phyloP scores from a whole-genome alignment of 2,113 vertebrate species.

The Drymodes brunneopygia region DNA sequence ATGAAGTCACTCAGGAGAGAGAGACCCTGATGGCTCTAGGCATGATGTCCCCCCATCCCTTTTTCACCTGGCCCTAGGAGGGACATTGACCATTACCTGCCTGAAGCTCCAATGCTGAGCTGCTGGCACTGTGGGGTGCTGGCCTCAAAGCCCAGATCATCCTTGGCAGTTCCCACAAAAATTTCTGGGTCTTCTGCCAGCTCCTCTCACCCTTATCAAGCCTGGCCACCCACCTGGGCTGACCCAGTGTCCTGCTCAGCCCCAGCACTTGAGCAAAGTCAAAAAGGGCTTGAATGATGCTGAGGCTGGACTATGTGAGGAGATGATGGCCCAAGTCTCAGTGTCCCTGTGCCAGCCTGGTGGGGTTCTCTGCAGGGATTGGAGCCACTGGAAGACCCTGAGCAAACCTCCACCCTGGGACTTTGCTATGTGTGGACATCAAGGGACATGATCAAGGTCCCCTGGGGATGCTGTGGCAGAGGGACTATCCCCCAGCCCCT shows the following conservation, averaged over 20 bases:
- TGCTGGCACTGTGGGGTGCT: accelerated
- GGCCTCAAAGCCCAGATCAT: not conserved
- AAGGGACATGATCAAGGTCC: not conserved
- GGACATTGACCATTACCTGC: not conserved
- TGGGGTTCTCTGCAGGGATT: not conserved
- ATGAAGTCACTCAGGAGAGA: not conserved
- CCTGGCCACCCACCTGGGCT: not conserved
- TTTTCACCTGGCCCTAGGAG: accelerated
- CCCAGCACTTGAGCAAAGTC: no score
- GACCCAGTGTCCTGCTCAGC: not conserved
- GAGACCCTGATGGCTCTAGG: not conserved
- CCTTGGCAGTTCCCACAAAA: not conserved
- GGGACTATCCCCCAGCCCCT: not conserved
- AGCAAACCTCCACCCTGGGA: not conserved
- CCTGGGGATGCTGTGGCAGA: not conserved
- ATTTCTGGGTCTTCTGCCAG: not conserved
- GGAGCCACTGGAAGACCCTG: not conserved
- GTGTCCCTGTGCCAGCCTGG: not conserved
- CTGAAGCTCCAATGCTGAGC: not conserved
- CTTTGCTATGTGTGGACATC: not conserved
- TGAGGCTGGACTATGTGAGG: not conserved
- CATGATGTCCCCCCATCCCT: not conserved
- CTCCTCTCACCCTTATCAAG: not conserved
- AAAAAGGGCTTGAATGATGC: not conserved
- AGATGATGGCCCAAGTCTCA: not conserved